phyloP scores from a whole-genome alignment of 2,797 vertebrate genomes.

The Acrossocheilus fasciatus region DNA sequence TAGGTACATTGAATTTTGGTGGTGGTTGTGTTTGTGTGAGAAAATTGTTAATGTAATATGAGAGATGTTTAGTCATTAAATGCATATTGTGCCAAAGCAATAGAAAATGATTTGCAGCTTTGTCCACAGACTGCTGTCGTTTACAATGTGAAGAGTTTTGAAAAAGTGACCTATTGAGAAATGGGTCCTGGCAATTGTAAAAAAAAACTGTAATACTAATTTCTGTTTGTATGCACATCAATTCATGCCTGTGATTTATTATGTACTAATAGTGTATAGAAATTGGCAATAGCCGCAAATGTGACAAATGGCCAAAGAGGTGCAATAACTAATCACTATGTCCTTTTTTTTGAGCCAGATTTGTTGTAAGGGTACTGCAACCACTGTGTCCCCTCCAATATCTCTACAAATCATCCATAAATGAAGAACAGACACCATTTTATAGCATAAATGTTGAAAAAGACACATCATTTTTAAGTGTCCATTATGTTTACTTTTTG shows the following conservation, averaged over 20 bases:
- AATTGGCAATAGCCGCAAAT: slow-evolving; percentile 20
- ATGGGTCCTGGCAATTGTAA: not conserved
- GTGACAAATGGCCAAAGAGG: slow-evolving; percentile 34
- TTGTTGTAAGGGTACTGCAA: slow-evolving; percentile 44
- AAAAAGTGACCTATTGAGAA: not conserved
- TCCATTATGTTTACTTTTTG: slow-evolving; percentile 50
- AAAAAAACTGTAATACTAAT: not conserved
- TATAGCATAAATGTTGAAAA: slow-evolving; percentile 23
- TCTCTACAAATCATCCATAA: slow-evolving; percentile 15
- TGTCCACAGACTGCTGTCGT: not conserved
- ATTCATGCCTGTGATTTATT: slow-evolving; percentile 20
- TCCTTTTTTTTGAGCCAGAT: slow-evolving; percentile 38
- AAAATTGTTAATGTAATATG: not conserved
- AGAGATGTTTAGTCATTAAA: not conserved
- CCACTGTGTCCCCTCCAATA: slow-evolving; percentile 31
- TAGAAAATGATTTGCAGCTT: not conserved
- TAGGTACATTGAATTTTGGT: not conserved
- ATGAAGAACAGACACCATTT: slow-evolving; percentile 32
- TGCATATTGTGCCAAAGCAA: not conserved
- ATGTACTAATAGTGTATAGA: not conserved
- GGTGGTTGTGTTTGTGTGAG: not conserved
- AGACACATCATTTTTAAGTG: not conserved
- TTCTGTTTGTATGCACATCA: slow-evolving; percentile 5
- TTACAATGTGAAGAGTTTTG: not conserved
- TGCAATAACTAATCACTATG: slow-evolving; percentile 22